Evolutionary conservation across 2,797 vertebrate species (phyloP).

Genomic region (Telmatherina bonti): DNA sequence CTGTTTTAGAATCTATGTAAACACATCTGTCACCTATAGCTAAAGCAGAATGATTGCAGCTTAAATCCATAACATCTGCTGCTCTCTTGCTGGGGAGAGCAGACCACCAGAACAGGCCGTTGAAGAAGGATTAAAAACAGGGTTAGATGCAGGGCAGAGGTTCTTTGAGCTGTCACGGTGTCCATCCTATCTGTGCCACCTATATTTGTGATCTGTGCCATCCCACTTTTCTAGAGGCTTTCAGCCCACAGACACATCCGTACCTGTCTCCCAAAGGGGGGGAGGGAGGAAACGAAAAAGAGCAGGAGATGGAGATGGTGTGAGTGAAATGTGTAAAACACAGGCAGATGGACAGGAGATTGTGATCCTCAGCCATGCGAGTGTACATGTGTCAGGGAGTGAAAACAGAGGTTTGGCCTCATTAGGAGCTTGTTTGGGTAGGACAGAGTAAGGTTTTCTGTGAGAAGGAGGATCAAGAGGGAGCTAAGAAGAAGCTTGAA

Average conservation of each 20-base stretch:
- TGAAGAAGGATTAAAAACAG: slow-evolving; percentile 53
- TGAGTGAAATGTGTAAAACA: slow-evolving; percentile 37
- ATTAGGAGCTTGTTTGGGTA: slow-evolving; percentile 70
- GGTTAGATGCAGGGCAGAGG: slow-evolving; percentile 43
- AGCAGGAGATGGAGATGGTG: slow-evolving; percentile 19
- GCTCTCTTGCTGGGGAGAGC: slow-evolving; percentile 42
- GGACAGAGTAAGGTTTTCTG: slow-evolving; percentile 43
- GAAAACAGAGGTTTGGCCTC: slow-evolving; percentile 64
- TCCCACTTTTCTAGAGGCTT: slow-evolving; percentile 48
- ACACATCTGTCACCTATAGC: slow-evolving; percentile 71
- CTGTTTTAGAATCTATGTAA: slow-evolving; percentile 71
- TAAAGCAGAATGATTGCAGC: slow-evolving; percentile 69
- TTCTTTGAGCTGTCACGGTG: slow-evolving; percentile 26
- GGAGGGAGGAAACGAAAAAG: slow-evolving; percentile 32
- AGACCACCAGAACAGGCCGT: slow-evolving; percentile 38
- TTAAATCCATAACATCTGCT: slow-evolving; percentile 76
- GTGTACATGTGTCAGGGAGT: slow-evolving; percentile 30
- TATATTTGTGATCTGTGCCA: slow-evolving; percentile 40
- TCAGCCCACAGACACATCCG: slow-evolving; percentile 34
- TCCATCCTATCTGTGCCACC: slow-evolving; percentile 55
- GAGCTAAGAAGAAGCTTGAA: slow-evolving; percentile 67
- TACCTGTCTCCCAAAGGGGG: slow-evolving; percentile 31
- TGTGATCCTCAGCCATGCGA: slow-evolving; percentile 41
- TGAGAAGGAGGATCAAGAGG: slow-evolving; percentile 73
- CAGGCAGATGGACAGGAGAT: slow-evolving; percentile 53